Evolutionary conservation across 2,888 invertebrate genomes (phyloP), one percentile per base, ranked within the genome.

Genomic region (Noctuana brunneofusca): DNA sequence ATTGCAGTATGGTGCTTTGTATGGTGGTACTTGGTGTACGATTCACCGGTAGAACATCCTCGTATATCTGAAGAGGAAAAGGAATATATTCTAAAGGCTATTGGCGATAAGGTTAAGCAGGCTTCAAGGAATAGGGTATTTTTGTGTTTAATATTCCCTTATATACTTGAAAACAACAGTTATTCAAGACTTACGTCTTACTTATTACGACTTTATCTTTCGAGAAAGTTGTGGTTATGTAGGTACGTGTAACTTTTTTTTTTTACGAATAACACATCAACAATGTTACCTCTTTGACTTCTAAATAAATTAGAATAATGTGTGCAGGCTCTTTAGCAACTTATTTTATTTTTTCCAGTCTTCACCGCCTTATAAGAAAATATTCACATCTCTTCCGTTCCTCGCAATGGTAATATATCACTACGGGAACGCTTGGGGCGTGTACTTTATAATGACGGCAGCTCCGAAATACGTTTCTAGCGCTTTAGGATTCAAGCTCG

Each of bases 381-480:
- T 96, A 46, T 72, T 94, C n/a, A 85, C 92, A 0, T 96, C 95
- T 0, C 73, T 95, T 65, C 95, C 96, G 0, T 96, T 96, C 84
- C 89, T 95, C 83, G 93, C 95, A 0, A 87, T 96, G 74, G 79
- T 93, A 12, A 66, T 95, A 0, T 87, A 95, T 3, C 96, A 96
- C 74, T 96, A 95, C 73, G 96, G 96, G 30, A 96, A 93, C 79
- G 90, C 95, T 70, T 96, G 96, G 94, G 95, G 96, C 0, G 75
- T 96, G 3, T 95, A 95, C 18, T 43, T 43, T 2, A 43, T 43
- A 18, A 43, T 43, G 11, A 43, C 43, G 43, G 94, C 95, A 0
- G 95, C 96, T 12, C 96, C 96, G 1, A 94, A 95, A 73, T 96
- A 94, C 80, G 92, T 96, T 71, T 94, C 95, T 38, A 94, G 95